These are phyloP conservation scores for Artibeus jamaicensis DNA, from an alignment of 2,797 vertebrate genomes.

Conservation along the genomic window DNA sequence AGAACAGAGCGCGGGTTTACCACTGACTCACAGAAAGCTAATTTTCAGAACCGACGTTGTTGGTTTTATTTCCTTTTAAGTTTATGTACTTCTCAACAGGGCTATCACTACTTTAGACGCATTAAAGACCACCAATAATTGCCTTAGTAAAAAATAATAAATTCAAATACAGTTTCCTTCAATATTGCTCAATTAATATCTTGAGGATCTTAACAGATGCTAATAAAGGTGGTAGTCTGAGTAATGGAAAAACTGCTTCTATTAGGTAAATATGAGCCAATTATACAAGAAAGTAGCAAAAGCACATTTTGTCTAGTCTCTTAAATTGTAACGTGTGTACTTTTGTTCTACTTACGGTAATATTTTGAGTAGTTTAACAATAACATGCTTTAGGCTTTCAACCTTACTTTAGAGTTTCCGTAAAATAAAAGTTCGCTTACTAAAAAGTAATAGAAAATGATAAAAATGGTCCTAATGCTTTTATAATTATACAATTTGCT, in stretches of 20 bases:
- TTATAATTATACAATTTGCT: conserved; percentile 52
- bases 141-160: not conserved
- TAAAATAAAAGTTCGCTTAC: conserved; percentile 38
- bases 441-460: conserved; percentile 43
- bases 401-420: not conserved
- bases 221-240: not conserved
- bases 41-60: not conserved
- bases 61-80: not conserved
- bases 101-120: not conserved
- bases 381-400: conserved; percentile 24
- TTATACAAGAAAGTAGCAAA: not conserved
- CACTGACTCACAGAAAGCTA: not conserved
- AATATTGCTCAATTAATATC: not conserved
- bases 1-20: not conserved
- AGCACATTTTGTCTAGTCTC: not conserved
- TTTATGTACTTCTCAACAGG: not conserved
- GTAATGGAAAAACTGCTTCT: not conserved
- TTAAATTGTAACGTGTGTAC: not conserved
- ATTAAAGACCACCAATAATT: not conserved
- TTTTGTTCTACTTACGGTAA: not conserved
- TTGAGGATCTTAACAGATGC: not conserved
- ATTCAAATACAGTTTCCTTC: not conserved
- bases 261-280: not conserved
- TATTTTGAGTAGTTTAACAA: not conserved
- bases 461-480: conserved; percentile 34